Evolutionary conservation across 1,140 invertebrate genomes (phyloP).

Genomic region (Trachymyrmex cornetzi): DNA sequence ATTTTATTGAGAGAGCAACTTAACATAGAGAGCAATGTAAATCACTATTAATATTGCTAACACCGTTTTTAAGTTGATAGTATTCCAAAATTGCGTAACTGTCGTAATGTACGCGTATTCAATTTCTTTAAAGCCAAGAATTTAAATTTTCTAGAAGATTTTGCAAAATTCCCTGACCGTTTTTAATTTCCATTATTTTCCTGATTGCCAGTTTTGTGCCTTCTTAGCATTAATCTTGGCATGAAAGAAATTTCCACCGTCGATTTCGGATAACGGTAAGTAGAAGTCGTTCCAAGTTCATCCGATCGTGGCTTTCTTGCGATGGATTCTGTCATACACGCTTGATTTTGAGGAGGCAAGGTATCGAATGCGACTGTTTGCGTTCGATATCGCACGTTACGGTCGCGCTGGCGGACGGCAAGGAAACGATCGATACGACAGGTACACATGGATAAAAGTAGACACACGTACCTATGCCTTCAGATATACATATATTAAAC

Average conservation of each 20-base stretch:
- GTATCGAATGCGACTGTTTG: conserved; percentile 24
- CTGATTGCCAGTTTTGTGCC: too few relatives aligned
- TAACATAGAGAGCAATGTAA: too few relatives aligned
- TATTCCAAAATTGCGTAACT: too few relatives aligned
- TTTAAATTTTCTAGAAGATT: too few relatives aligned
- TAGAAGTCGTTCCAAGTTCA: neutral
- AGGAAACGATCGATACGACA: conserved; percentile 58
- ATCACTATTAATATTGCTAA: too few relatives aligned
- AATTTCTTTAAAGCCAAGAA: too few relatives aligned
- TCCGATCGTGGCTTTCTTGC: neutral
- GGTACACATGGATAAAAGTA: conserved; percentile 18
- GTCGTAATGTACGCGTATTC: too few relatives aligned
- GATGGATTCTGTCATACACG: neutral
- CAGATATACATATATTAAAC: conserved; percentile 44
- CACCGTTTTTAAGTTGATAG: too few relatives aligned
- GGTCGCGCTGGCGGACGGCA: neutral
- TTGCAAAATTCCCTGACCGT: too few relatives aligned
- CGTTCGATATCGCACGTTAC: conserved; percentile 36
- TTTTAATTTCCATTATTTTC: too few relatives aligned
- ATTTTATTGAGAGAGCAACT: too few relatives aligned
- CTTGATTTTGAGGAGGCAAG: conserved; percentile 28
- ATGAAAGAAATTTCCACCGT: too few relatives aligned
- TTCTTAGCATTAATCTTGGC: neutral
- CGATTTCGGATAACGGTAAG: neutral
- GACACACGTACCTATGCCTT: neutral